Evolutionary conservation across 2,888 invertebrate species (phyloP).

Genomic region (Pristionchus mayeri): DNA sequence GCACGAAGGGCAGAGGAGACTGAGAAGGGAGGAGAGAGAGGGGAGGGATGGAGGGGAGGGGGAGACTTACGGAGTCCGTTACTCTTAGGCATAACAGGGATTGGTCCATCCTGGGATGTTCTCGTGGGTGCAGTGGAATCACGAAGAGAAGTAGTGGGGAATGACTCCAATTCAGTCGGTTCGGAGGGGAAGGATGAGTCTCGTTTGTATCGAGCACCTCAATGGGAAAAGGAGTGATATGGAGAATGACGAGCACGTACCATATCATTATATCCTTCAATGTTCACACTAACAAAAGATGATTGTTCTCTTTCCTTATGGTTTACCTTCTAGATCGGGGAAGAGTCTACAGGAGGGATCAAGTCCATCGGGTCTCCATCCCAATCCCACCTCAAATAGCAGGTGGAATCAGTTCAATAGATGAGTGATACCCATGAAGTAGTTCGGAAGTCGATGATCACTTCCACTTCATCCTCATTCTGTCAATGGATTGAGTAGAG

Average conservation of each 20-base stretch:
- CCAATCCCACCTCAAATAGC: too few relatives aligned
- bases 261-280: too few relatives aligned
- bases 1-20: constrained; percentile 68
- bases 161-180: constrained; percentile 23
- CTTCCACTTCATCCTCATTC: constrained; percentile 69
- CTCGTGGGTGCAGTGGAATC: constrained; percentile 49
- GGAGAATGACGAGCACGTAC: too few relatives aligned
- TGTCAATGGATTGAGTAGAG: constrained; percentile 33
- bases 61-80: constrained; percentile 63
- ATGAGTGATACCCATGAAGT: constrained; percentile 68
- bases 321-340: constrained; percentile 68
- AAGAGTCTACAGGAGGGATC: constrained; percentile 72
- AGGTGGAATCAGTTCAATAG: too few relatives aligned
- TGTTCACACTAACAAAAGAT: too few relatives aligned
- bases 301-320: too few relatives aligned
- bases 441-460: constrained; percentile 71
- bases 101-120: constrained; percentile 57
- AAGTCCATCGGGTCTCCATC: constrained; percentile 72
- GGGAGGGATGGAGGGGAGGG: neutral
- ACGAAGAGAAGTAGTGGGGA: constrained; percentile 21
- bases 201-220: constrained; percentile 29
- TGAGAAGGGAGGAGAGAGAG: constrained; percentile 50
- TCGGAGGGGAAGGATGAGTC: neutral
- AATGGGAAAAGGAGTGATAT: neutral
- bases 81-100: constrained; percentile 64